Conservation (phyloP, 1,140 invertebrate genomes). For the Papilio glaucus region DNA sequence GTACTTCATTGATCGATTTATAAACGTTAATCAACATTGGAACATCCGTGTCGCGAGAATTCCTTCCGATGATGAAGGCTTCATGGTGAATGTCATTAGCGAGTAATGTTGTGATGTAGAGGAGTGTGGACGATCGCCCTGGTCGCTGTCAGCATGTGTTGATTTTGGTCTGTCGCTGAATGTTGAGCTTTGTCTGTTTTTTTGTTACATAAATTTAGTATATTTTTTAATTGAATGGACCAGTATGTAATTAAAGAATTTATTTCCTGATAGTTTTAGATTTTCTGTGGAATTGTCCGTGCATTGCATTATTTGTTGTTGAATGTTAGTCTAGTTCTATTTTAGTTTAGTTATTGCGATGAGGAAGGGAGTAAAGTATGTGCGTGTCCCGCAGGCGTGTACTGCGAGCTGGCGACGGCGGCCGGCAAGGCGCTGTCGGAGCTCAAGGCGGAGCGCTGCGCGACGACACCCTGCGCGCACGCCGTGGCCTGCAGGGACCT, state of each 20-base stretch:
- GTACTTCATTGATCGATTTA: no score
- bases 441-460: constrained; percentile 80
- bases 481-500: constrained; percentile 84
- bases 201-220: constrained; percentile 25
- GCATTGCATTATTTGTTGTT: neutral
- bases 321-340: neutral
- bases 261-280: neutral
- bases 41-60: no score
- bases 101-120: no score
- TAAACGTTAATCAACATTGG: no score
- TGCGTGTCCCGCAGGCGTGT: constrained; percentile 83
- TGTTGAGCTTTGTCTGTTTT: constrained; percentile 12
- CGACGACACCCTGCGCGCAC: constrained; percentile 84
- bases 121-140: no score
- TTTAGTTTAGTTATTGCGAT: constrained; percentile 4
- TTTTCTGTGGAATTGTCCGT: neutral
- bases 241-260: neutral
- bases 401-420: constrained; percentile 83
- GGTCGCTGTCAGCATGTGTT: neutral
- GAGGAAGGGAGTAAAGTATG: neutral
- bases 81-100: no score
- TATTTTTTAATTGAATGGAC: neutral
- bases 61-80: no score
- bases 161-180: neutral
- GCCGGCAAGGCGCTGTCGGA: constrained; percentile 75